These are phyloP conservation scores for Drosophila kanapiae DNA, from an alignment of 1,140 invertebrate genomes.

Conservation along the genomic window DNA sequence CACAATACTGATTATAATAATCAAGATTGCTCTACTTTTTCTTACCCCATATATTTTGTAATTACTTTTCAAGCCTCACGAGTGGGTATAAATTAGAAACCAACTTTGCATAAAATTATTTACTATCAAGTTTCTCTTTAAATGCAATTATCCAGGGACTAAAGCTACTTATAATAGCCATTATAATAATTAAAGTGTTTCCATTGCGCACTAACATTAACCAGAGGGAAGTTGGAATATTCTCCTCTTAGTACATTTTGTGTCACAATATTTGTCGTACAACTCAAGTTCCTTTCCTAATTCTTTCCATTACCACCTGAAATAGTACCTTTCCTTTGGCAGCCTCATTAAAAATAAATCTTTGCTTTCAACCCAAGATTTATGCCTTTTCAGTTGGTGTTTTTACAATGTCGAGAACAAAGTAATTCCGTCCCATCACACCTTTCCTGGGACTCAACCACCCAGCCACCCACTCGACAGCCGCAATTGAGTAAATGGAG, in stretches of 20 bases:
- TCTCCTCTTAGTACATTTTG: too few species aligned
- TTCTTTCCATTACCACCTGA: not conserved
- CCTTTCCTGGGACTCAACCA: slow-evolving; percentile 17
- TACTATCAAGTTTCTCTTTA: not conserved
- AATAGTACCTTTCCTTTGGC: slow-evolving; percentile 1
- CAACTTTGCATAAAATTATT: slow-evolving; percentile 4
- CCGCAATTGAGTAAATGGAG: slow-evolving; percentile 46
- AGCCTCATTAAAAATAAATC: slow-evolving; percentile 23
- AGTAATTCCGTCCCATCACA: slow-evolving; percentile 13
- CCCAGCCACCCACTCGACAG: slow-evolving; percentile 15
- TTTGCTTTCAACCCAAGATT: not conserved
- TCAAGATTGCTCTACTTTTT: slow-evolving; percentile 36
- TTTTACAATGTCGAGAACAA: slow-evolving; percentile 27
- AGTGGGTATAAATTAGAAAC: not conserved
- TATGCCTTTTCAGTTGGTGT: slow-evolving; percentile 16
- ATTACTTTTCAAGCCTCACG: slow-evolving; percentile 14
- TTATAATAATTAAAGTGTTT: not conserved
- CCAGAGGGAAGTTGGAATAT: too few species aligned
- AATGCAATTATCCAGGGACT: not conserved
- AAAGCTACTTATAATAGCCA: not conserved
- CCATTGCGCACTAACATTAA: not conserved
- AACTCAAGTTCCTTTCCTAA: not conserved
- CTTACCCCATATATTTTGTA: slow-evolving; percentile 4
- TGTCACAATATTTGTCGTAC: not conserved
- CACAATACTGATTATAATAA: slow-evolving; percentile 18